Evolutionary conservation across 23 tunicate species (phyloP), one percentile per base, ranked within the genome.

Genomic region (Styela plicata): DNA sequence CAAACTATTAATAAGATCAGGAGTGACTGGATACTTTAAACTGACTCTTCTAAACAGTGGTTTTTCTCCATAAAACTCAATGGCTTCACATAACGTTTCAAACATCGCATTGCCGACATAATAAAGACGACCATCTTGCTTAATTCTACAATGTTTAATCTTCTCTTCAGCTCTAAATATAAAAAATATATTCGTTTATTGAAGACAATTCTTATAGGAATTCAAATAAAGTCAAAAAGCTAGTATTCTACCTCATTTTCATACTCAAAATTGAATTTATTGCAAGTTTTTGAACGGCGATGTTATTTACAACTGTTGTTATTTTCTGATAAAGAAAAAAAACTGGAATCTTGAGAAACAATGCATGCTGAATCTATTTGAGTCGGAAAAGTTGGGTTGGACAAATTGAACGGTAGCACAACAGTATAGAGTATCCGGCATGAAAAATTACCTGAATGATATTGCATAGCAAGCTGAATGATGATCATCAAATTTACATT

Each of bases 91-190:
- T 28, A 93, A 70, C 2, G 98, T 84, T 33, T 85, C 93, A 70
- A 93, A 93, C 23, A 89, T 69, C 17, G 93, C 92, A 69, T 87
- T 93, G 24, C 93, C 98, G 76, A 93, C 85, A 80, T 79, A 82
- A 35, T 77, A 93, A 64, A 93, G 74, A 33, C 98, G 66, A 2
- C 74, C 91, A 2, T 84, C 98, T 27, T 82, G 89, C 37, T 85
- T 93, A 67, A 93, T 88, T 35, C 90, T 63, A 64, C 98, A 93
- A 52, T 93, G 98, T 86, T 93, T 93, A 69, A 93, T 79, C 35
- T 74, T 80, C 0, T 88, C 89, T 24, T 84, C 98, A 25, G 98
- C 93, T 28, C 98, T 88, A 69, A 36, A 76, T 23, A 33, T 0
- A 1, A 74, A 24, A n/a, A n/a, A n/a, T n/a, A n/a, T n/a, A n/a